These are phyloP conservation scores for Agriopis aurantiaria DNA, from an alignment of 2,888 invertebrate genomes.

Conservation along the genomic window DNA sequence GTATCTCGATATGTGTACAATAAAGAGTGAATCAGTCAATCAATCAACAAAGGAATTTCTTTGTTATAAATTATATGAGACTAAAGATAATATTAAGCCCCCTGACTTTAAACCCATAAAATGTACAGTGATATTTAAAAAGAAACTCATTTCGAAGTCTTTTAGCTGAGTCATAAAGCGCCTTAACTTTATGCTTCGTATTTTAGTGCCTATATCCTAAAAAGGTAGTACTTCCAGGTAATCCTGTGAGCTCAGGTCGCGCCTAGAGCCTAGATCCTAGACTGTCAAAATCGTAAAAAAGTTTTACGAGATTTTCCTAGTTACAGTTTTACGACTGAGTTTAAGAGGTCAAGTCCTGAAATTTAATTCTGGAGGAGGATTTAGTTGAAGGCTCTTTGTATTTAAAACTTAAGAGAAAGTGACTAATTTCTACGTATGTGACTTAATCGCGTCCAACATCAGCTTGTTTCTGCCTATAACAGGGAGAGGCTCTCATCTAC, in stretches of 20 bases:
- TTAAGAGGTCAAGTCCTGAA: conserved; percentile 17
- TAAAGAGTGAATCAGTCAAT: no score
- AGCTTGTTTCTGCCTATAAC: no score
- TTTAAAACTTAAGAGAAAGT: not conserved
- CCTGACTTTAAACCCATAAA: no score
- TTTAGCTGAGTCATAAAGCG: conserved; percentile 27
- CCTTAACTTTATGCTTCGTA: conserved; percentile 23
- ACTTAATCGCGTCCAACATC: no score
- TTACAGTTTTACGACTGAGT: conserved; percentile 22
- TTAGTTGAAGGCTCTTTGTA: not conserved
- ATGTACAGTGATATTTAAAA: conserved; percentile 9
- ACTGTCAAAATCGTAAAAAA: conserved; percentile 36
- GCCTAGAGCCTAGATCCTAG: conserved; percentile 28
- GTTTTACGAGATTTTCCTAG: conserved; percentile 34
- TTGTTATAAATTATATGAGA: no score
- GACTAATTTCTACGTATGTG: no score
- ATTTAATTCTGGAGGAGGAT: conserved; percentile 16
- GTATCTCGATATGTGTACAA: no score
- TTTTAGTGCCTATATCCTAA: conserved; percentile 37
- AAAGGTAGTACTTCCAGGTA: conserved; percentile 35
- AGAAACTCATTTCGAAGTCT: conserved; percentile 19
- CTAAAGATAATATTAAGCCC: no score
- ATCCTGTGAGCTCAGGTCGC: conserved; percentile 26
- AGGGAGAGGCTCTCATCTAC: no score
- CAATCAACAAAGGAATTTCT: no score